Percentiles rank a stretch among this genome's conserved stretches.
These are phyloP conservation scores for Mustela nigripes DNA, from an alignment of 2,113 vertebrate genomes.

Conservation along the genomic window DNA sequence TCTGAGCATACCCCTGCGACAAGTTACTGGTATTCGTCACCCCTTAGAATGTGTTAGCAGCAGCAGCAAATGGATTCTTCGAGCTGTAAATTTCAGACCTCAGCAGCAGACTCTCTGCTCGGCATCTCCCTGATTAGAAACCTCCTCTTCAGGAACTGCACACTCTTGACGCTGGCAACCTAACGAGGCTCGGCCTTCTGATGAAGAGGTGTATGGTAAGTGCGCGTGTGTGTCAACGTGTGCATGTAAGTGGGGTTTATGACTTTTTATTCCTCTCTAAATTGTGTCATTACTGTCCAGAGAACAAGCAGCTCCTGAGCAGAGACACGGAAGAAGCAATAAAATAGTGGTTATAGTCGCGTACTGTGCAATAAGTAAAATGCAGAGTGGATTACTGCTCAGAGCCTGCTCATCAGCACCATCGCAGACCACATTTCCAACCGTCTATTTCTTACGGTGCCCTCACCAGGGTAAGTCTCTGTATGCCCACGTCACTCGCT, in stretches of 20 bases:
- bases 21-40: constrained; percentile 57
- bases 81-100: constrained; percentile 77
- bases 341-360: constrained; percentile 13
- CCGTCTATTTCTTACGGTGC: not conserved
- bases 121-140: constrained; percentile 81
- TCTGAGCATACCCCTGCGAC: constrained; percentile 55
- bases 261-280: constrained; percentile 61
- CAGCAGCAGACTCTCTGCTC: constrained; percentile 62
- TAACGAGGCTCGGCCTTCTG: constrained; percentile 15
- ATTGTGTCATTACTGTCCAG: constrained; percentile 46
- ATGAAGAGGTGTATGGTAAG: not conserved
- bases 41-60: constrained; percentile 37
- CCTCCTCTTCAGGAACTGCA: constrained; percentile 78
- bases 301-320: constrained; percentile 64
- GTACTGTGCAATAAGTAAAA: constrained; percentile 56
- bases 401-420: constrained; percentile 6
- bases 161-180: constrained; percentile 44
- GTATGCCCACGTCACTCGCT: not conserved
- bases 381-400: constrained; percentile 30
- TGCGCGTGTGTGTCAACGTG: not conserved
- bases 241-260: not conserved
- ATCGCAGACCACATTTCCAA: not conserved
- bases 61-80: constrained; percentile 40
- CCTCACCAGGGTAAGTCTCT: constrained; percentile 21
- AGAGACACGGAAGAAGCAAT: constrained; percentile 43